Base-by-base conservation (phyloP, 2,888 invertebrate species). In the Leuctra nigra region DNA sequence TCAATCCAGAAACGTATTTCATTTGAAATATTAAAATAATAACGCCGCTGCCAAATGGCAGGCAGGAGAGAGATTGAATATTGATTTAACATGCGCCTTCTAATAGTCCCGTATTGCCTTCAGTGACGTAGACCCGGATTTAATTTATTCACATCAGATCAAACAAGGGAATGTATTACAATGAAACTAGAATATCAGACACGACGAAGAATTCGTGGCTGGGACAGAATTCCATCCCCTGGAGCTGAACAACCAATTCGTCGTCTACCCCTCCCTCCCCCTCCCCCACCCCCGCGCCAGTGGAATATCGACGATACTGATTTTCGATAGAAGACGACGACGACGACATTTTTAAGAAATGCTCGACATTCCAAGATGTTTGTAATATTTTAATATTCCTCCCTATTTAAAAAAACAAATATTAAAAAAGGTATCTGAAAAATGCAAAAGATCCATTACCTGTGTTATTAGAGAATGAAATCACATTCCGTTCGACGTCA, bases 91-190 rank as follows among this genome's bases (percentile, higher is more conserved):
- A n/a, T n/a, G n/a, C n/a, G n/a, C n/a, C n/a, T n/a, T n/a, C n/a
- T n/a, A n/a, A n/a, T n/a, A n/a, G n/a, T n/a, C n/a, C n/a, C n/a
- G n/a, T n/a, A n/a, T n/a, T n/a, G 24, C 14, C 23, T 29, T 25
- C 25, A 25, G 16, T 25, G 25, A 24, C 50, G 36, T 35, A 46
- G 46, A 53, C 44, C 20, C n/a, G n/a, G 56, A 33, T 56, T 54
- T 57, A 57, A 57, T 57, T 54, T 53, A 54, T 57, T 47, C 57
- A 44, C 24, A n/a, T 25, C 38, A 53, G 33, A 56, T 48, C 53
- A 24, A 48, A 53, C 20, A 48, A 38, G 38, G 54, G 44, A 33
- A 50, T 50, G n/a, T 44, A 33, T 50, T 50, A 33, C 33, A 50
- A 57, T 57, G 38, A 53, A 54, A 54, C 53, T 39, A 54, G 47